Evolutionary conservation across 2,797 vertebrate genomes (phyloP).

Genomic region (Todus mexicanus): DNA sequence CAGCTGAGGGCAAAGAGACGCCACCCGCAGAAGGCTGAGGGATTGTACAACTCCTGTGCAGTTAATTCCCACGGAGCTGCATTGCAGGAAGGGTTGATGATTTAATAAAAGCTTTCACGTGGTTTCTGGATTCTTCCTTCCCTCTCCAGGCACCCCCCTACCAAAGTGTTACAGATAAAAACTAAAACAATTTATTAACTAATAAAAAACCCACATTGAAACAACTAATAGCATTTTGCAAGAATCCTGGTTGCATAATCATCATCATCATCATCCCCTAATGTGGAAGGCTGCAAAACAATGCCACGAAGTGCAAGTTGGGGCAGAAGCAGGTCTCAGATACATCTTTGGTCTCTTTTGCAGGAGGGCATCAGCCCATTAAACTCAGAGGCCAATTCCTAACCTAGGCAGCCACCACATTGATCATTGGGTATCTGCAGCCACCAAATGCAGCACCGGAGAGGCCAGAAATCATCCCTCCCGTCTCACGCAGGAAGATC

Average conservation of each 20-base stretch:
- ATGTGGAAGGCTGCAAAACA: background rate
- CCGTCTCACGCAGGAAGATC: background rate
- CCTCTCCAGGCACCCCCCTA: background rate
- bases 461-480: background rate
- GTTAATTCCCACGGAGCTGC: background rate
- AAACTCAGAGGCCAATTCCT: background rate
- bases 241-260: background rate
- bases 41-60: fast-evolving
- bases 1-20: background rate
- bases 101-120: background rate
- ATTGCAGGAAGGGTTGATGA: background rate
- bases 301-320: background rate
- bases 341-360: background rate
- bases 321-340: background rate
- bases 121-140: background rate
- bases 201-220: constrained; percentile 1
- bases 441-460: background rate
- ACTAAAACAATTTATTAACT: background rate
- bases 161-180: background rate
- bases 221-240: background rate
- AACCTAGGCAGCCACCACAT: background rate
- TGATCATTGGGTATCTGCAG: fast-evolving
- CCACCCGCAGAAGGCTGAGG: background rate
- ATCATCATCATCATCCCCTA: background rate
- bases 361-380: background rate